Evolutionary conservation across 2,113 vertebrate genomes (phyloP).

Genomic region (Microcebus ravelobensis): DNA sequence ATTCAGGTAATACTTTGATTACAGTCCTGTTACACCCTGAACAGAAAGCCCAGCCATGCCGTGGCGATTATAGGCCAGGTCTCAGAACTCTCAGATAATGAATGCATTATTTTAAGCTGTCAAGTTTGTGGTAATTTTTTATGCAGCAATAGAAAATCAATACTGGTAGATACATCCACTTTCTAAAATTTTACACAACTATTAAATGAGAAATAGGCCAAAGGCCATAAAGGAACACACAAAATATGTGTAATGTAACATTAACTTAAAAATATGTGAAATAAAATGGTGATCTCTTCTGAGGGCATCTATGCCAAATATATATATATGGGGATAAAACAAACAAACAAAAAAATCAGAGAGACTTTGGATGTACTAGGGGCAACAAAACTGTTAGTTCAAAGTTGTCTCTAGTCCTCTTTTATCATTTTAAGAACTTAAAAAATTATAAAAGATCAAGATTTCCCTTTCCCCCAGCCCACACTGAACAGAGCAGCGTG

Average conservation of each 20-base stretch:
- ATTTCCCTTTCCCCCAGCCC: not conserved
- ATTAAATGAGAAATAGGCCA: conserved; percentile 1
- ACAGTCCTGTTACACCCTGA: not conserved
- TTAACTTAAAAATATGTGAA: conserved; percentile 28
- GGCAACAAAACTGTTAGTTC: not conserved
- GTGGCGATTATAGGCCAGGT: not conserved
- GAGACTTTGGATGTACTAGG: not conserved
- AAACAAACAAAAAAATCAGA: not conserved
- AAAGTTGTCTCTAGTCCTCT: not conserved
- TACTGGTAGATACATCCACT: not conserved
- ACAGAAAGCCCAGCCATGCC: not conserved
- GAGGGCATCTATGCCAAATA: not conserved
- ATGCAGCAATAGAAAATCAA: not conserved
- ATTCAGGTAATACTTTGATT: not conserved
- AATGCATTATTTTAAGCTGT: not conserved
- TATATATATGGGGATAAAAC: not conserved
- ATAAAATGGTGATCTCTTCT: not conserved
- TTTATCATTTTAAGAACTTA: not conserved
- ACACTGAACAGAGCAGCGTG: not conserved
- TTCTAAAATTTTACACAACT: not conserved
- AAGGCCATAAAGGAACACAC: not conserved
- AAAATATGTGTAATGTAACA: not conserved
- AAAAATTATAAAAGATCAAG: not conserved
- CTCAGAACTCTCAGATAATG: not conserved
- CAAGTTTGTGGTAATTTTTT: not conserved